These are phyloP conservation scores for Oconnorella tubifera DNA, from an alignment of 2,888 invertebrate species.

Conservation along the genomic window DNA sequence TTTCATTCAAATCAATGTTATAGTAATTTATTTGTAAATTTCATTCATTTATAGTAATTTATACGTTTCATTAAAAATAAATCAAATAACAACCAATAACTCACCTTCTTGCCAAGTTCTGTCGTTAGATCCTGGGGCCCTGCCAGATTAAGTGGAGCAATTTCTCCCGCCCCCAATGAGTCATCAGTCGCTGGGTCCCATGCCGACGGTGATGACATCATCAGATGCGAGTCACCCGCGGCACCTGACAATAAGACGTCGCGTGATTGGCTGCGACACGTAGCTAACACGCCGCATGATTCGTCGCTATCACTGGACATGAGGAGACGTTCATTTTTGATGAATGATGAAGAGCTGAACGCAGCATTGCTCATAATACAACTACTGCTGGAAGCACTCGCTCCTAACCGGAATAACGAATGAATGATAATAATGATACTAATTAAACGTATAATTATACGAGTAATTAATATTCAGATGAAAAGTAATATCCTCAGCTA, in stretches of 20 bases:
- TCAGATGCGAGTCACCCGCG: background rate
- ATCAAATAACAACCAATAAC: too few relatives aligned
- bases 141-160: constrained; percentile 22
- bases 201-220: constrained; percentile 2
- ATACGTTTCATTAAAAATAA: too few relatives aligned
- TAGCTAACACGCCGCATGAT: background rate
- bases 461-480: too few relatives aligned
- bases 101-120: constrained; percentile 14
- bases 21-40: too few relatives aligned
- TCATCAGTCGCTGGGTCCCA: constrained; percentile 10
- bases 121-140: constrained; percentile 28
- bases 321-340: background rate
- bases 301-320: constrained; percentile 12
- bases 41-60: too few relatives aligned
- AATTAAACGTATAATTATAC: too few relatives aligned
- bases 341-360: background rate
- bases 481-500: too few relatives aligned
- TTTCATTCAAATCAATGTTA: too few relatives aligned
- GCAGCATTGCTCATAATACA: too few relatives aligned
- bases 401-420: too few relatives aligned
- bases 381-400: too few relatives aligned
- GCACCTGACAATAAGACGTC: constrained; percentile 1
- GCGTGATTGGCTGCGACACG: background rate
- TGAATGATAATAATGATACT: too few relatives aligned
- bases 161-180: constrained; percentile 9